phyloP scores from a whole-genome alignment of 1,140 invertebrate species.

The Eriosoma lanigerum region DNA sequence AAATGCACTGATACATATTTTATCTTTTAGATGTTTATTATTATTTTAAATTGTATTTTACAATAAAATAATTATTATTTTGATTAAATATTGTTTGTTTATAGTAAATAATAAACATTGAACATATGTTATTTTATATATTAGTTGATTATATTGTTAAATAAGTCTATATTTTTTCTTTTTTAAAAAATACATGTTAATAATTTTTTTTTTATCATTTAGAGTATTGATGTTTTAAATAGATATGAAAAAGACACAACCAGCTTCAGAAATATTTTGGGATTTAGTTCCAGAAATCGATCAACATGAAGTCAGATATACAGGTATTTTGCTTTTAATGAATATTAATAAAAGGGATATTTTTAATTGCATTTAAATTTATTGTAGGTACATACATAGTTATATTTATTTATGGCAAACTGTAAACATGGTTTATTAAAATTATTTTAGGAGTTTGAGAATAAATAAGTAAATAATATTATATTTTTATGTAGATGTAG shows the following conservation, averaged over 20 bases:
- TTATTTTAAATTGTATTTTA: not conserved
- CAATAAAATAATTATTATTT: constrained; percentile 3
- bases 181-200: not conserved
- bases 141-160: too few species aligned
- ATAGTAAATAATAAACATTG: not conserved
- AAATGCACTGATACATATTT: not conserved
- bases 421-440: too few species aligned
- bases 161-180: too few species aligned
- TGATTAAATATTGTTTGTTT: constrained; percentile 17
- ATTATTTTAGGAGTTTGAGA: too few species aligned
- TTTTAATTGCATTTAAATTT: too few species aligned
- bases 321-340: not conserved
- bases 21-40: too few species aligned
- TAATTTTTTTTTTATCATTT: constrained; percentile 1
- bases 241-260: not conserved
- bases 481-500: too few species aligned
- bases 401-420: too few species aligned
- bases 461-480: too few species aligned
- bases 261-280: not conserved
- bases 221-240: not conserved
- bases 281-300: constrained; percentile 16
- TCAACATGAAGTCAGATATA: constrained; percentile 37
- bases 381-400: too few species aligned
- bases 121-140: not conserved
- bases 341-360: too few species aligned